A percentile compares a stretch with the other conserved stretches of the same genome.
Evolutionary conservation across 2,888 invertebrate genomes (phyloP).

Genomic region (Cybosia mesomella): DNA sequence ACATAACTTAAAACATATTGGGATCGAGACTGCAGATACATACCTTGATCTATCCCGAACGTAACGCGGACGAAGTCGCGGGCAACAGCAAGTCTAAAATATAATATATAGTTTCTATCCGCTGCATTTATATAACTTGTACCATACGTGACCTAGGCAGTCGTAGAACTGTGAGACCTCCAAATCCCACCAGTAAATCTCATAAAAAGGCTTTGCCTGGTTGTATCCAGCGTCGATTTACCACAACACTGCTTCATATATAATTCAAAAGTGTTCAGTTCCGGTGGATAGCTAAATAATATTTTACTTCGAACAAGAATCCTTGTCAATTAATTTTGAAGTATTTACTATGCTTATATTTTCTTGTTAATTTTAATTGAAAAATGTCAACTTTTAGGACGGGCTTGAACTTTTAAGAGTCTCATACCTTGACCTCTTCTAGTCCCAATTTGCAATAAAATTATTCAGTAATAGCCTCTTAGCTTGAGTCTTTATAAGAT

Average conservation of each 20-base stretch:
- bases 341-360: background rate
- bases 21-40: no score
- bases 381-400: background rate
- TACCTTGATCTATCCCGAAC: no score
- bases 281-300: background rate
- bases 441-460: background rate
- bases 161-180: constrained; percentile 67
- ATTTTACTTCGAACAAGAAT: background rate
- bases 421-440: background rate
- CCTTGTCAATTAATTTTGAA: background rate
- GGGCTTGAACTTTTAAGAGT: background rate
- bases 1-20: no score
- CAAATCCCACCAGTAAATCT: constrained; percentile 82
- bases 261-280: constrained; percentile 57
- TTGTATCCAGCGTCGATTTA: constrained; percentile 80
- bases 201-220: constrained; percentile 80
- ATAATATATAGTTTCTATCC: no score
- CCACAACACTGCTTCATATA: constrained; percentile 66
- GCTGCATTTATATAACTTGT: constrained; percentile 4
- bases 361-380: background rate
- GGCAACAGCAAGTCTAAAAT: no score
- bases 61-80: no score
- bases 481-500: no score
- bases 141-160: constrained; percentile 59
- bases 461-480: background rate